Base-by-base conservation (phyloP, 2,888 invertebrate species). In the Ypsolopha sequella region DNA sequence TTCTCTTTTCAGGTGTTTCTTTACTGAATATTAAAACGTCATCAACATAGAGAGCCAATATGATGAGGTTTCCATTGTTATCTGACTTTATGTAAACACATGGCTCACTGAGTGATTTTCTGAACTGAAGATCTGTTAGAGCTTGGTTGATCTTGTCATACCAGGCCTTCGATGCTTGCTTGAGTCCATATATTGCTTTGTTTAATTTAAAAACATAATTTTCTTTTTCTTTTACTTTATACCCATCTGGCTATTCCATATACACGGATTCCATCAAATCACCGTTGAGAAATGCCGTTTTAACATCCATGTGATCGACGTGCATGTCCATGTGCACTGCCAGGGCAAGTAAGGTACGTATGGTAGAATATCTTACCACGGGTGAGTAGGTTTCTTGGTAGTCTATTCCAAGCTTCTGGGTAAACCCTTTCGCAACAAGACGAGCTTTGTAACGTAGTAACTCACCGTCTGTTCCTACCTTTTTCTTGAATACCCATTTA, bases 401-500 rank as follows among this genome's bases (percentile, higher is more conserved):
- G 11, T 50, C 50, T 10, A 50, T 43, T 6, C 52, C 52, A 43
- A 48, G 36, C 14, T 41, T 11, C 34, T 52, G 52, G 45, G 52
- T 52, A 43, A 48, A 52, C 1, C 52, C 52, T 36, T 48, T 52
- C 2, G 52, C 52, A 8, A 52, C 52, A 43, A 52, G 48, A 6
- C 51, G 48, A 6, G 52, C 52, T 52, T 52, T 52, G 24, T 52
- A 48, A 4, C 48, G 48, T 11, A 43, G 2, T 24, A 52, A 36
- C 36, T 52, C n/a, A 11, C 52, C 52, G 24, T 48, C 24, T 24
- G 43, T 7, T n/a, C 43, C 52, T 8, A 14, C 14, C 33, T 52
- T 52, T 24, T 43, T 52, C 33, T 47, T 52, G 11, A 48, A 52
- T 24, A 52, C 48, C 52, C 52, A 52, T 36, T 48, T 52, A 11